Percentiles rank a stretch among this genome's conserved stretches.
Evolutionary conservation across 2,797 vertebrate genomes (phyloP).

Genomic region (Tragelaphus eurycerus): DNA sequence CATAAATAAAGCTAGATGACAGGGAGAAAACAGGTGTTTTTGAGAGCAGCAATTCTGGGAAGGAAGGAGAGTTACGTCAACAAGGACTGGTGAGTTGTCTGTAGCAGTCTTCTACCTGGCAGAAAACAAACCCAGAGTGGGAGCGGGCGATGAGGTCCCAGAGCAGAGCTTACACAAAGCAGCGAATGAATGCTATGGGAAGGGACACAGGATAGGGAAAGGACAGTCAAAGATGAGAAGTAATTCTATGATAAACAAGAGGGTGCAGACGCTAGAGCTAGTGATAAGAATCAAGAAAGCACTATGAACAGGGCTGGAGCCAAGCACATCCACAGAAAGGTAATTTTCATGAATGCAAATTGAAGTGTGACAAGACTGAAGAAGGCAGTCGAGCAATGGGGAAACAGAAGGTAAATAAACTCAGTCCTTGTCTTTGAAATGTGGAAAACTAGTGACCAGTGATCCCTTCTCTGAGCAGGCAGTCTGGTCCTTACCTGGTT

Average conservation of each 20-base stretch:
- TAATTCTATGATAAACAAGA: neutral
- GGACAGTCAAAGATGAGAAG: neutral
- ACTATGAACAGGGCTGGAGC: neutral
- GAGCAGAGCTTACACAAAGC: neutral
- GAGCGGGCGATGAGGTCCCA: no score
- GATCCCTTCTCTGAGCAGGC: neutral
- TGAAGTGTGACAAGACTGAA: neutral
- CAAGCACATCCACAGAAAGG: neutral
- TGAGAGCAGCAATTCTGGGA: neutral
- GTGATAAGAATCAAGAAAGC: neutral
- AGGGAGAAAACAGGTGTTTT: neutral
- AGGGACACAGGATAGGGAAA: neutral
- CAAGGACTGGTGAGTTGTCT: neutral
- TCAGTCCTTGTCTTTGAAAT: neutral
- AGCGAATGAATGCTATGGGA: neutral
- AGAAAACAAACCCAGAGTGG: neutral
- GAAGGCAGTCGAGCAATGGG: neutral
- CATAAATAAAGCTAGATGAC: neutral
- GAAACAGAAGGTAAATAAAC: neutral
- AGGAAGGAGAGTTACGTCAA: neutral
- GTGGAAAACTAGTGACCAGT: neutral
- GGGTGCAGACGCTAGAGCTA: neutral
- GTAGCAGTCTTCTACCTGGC: neutral
- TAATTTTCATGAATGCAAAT: neutral
- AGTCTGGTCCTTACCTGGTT: slow-evolving; percentile 50